Evolutionary conservation across 2,113 vertebrate genomes (phyloP), one percentile per base, ranked within the genome.

Genomic region (Australoheros scitulus): DNA sequence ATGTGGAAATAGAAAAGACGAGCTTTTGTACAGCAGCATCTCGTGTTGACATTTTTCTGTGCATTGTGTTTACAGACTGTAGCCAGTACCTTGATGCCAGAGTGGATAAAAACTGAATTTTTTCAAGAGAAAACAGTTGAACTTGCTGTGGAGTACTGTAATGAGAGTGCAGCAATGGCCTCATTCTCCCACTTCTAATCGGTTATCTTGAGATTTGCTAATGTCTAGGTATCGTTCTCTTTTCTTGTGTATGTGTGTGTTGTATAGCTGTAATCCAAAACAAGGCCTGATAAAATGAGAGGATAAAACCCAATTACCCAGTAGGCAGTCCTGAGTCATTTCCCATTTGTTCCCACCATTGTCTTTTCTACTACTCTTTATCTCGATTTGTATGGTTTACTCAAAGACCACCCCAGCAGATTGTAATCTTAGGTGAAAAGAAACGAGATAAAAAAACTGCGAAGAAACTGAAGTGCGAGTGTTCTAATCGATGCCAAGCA

Each of bases 301-400:
- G 89, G 87, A 92, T 93, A 91, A 93, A 93, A 92, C 81, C 87
- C 90, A 93, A 90, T 94, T 92, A 93, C 87, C 90, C 83, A 91
- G 82, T 76, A 85, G 81, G 88, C 83, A 89, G 64, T 81, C 85
- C 88, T 64, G 90, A 91, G 77, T 93, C 90, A 87, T 89, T 75
- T 87, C 59, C 80, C 68, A 87, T 94, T 92, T 89, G 85, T 92
- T 88, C 58, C 77, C 82, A 79, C 65, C 82, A 82, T 92, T 94
- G 90, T 89, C 89, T 79, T 59, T 76, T 81, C 76, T 81, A 8
- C 55, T 79, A 72, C 72, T 87, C 77, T 90, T 89, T 92, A 90
- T 93, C 86, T 92, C 64, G 29, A 76, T 91, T 89, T 80, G 84
- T 92, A 88, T 87, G 86, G 83, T 93, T 93, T 93, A 88, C 88